Evolutionary conservation across 2,888 invertebrate genomes (phyloP), one percentile per base, ranked within the genome.

Genomic region (Syrphus vitripennis): DNA sequence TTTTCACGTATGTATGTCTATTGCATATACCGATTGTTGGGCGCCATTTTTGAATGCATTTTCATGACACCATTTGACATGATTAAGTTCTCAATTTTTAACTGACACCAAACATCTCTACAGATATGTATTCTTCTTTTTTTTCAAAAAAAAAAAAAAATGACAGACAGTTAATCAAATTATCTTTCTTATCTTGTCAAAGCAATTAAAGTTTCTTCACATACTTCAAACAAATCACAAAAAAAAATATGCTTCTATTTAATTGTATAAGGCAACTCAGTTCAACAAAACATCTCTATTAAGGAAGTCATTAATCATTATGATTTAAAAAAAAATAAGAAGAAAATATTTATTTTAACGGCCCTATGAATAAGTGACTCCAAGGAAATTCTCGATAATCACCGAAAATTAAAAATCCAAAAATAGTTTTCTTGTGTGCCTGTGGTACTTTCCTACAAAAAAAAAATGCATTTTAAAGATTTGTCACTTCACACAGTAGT

Each of bases 171-270:
- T 67, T 61, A 77, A 81, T 81, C 72, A 86, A 72, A 77, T 69
- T 63, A 69, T 69, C 48, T 50, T n/a, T 34, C 61, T 63, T 21
- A 65, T 80, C 59, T 53, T 65, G 80, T 80, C 71, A 61, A n/a
- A 67, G 71, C 69, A 81, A 84, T 86, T 82, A 86, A 86, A 86
- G 63, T 78, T 77, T 86, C 78, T 74, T 74, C 86, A 82, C 74
- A 48, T 55, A 86, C 77, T 70, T 82, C 57, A 82, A 74, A 76
- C 45, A 59, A 53, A 37, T 21, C n/a, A n/a, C n/a, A n/a, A 86
- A 76, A 55, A 69, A 80, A 65, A 67, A 65, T 19, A 65, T 42
- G n/a, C 4, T 31, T 2, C 14, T 7, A 7, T 59, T 59, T 48
- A n/a, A 14, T 21, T 48, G 48, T 21, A 48, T 31, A 34, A 12